Conservation (phyloP, 1,140 invertebrate species). For the Cryptotermes secundus region DNA sequence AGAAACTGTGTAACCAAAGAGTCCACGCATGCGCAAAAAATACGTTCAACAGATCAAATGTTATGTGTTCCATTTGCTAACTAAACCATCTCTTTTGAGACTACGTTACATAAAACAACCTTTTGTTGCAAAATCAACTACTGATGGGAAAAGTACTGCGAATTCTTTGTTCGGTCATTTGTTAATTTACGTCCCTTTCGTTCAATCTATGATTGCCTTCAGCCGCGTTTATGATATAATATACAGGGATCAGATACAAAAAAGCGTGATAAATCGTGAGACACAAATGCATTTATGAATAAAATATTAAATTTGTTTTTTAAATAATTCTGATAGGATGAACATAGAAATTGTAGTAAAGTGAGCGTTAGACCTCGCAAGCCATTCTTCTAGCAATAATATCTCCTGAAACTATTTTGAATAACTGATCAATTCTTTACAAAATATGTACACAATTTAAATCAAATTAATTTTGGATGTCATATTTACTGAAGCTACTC, state of each 20-base stretch:
- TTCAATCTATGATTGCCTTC: background rate
- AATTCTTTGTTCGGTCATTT: background rate
- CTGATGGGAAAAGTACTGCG: background rate
- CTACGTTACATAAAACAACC: background rate
- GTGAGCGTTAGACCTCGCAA: no score
- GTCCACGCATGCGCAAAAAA: background rate
- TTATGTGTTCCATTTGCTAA: slow-evolving; percentile 5
- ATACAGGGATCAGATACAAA: background rate
- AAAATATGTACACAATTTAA: no score
- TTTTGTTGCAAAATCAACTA: background rate
- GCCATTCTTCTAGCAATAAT: no score
- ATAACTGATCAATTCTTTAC: no score
- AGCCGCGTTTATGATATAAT: background rate
- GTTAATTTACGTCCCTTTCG: background rate
- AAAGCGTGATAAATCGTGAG: background rate
- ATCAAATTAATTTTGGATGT: no score
- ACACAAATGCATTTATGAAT: no score
- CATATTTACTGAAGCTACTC: no score
- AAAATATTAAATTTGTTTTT: no score
- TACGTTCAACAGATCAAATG: background rate
- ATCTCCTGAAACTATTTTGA: no score
- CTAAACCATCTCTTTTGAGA: background rate
- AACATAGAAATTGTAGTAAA: no score
- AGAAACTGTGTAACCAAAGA: background rate
- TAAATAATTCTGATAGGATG: no score